Evolutionary conservation across 2,113 vertebrate genomes (phyloP), one percentile per base, ranked within the genome.

Genomic region (Cyanistes caeruleus): DNA sequence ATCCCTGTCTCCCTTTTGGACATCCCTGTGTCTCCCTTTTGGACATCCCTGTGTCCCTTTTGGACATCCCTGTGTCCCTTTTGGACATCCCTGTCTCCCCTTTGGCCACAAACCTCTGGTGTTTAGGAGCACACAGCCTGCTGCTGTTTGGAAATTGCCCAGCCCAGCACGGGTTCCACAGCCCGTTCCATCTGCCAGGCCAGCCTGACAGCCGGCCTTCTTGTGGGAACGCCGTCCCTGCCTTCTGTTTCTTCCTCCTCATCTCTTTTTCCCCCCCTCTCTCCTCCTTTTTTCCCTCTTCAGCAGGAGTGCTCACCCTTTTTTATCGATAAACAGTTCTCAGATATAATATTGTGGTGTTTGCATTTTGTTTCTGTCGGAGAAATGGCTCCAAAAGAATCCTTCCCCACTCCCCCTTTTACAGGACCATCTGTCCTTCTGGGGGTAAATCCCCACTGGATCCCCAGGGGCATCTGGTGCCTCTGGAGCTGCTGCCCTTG

Each of bases 291-390:
- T 13, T 39, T 2, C 21, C 33, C 27, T 3, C 16, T 49, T 33
- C 25, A 11, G 17, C 3, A 62, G 35, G 56, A 77, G 2, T 1
- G 1, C 27, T 31, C 11, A 19, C 10, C 17, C 13, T 21, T 33
- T 77, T 27, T 41, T 10, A 21, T 16, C 74, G 33, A 12, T 7
- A 7, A 12, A 9, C 1, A 0, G 10, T 7, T 51, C 44, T 51
- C 28, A 62, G 74, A 15, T 51, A 25, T 6, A 21, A 41, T 13
- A 21, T 51, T 33, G 58, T 60, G 12, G 0, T 1, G 3, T 25
- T 60, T 39, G 13, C 1, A 0, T 39, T 74, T 39, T 51, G 21
- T 51, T 62, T 62, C 33, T 1, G 1, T 9, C 35, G 0, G 1
- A 41, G 46, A 5, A 41, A 77, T 27, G 3, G 2, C 49, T 41